Evolutionary conservation across 2,797 vertebrate species (phyloP), one percentile per base, ranked within the genome.

Genomic region (Triplophysa yarkandensis): DNA sequence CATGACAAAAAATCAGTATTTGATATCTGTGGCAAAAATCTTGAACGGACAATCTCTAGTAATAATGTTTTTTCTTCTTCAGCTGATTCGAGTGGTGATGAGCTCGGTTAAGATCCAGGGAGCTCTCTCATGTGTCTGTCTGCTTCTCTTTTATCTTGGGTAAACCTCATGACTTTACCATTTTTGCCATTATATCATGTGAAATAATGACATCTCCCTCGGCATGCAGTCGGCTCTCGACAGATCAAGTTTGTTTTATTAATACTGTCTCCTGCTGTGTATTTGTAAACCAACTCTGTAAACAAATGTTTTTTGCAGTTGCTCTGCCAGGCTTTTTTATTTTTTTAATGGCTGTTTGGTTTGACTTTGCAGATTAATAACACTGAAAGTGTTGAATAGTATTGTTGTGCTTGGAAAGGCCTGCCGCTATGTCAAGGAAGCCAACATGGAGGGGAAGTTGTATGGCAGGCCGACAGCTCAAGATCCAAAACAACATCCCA

Each of bases 381-480:
- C 95, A 14, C 87, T 99, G 1, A 99, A 99, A 87, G 92, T 99
- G 39, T 87, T 99, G 68, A 99, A 98, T 84, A 99, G 97, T 75
- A 96, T 99, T 1, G 92, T 99, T 77, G 92, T 99, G 23, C 84
- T 99, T 86, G 98, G 98, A 13, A 98, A 98, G 80, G 98, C 98
- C 0, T 98, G 96, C 79, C 92, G 94, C 21, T 98, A 98, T 52
- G 94, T 99, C 41, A 97, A 96, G 83, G 93, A 96, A 69, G 97
- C 98, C 85, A 95, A 97, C 81, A 98, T 98, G 96, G 97, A 99
- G 83, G 95, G 95, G 77, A 97, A 98, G 84, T 85, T 99, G 76
- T 95, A 94, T 41, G 88, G 91, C 82, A 90, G 83, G 36, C 83
- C 93, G 8, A 21, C 87, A 0, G 13, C 87, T 62, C 64, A 90